These are phyloP conservation scores for Xiphorhynchus elegans DNA, from an alignment of 2,113 vertebrate genomes.

Conservation along the genomic window DNA sequence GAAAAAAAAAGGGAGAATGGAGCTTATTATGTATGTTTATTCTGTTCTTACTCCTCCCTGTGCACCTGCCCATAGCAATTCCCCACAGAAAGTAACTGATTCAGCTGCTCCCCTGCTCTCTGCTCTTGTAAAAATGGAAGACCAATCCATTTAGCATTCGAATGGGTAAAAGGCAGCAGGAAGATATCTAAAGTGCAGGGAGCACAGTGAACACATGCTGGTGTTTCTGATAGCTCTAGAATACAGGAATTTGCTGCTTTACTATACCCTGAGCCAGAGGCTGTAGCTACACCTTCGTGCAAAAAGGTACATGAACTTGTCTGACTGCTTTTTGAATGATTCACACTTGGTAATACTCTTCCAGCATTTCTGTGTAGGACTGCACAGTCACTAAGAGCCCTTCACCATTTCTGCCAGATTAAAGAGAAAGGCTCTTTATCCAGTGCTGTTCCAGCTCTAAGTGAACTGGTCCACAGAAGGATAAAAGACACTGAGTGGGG, in stretches of 20 bases:
- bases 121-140: neutral
- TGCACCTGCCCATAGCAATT: neutral
- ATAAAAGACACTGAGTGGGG: neutral
- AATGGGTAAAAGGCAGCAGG: neutral
- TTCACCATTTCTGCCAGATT: neutral
- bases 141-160: neutral
- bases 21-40: neutral
- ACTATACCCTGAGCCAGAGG: neutral
- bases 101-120: neutral
- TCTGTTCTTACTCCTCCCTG: neutral
- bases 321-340: neutral
- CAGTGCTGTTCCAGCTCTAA: neutral
- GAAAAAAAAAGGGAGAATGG: neutral
- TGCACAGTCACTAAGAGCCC: neutral
- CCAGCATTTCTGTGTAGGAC: neutral
- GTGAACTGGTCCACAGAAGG: neutral
- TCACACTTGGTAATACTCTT: neutral
- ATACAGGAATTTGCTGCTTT: neutral
- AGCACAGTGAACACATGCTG: neutral
- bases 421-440: neutral
- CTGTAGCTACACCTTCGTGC: neutral
- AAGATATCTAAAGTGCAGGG: neutral
- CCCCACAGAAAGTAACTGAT: neutral
- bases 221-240: neutral
- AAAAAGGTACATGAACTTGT: neutral